Conservation (phyloP, 2,797 vertebrate genomes). For the Ambastaia sidthimunki region DNA sequence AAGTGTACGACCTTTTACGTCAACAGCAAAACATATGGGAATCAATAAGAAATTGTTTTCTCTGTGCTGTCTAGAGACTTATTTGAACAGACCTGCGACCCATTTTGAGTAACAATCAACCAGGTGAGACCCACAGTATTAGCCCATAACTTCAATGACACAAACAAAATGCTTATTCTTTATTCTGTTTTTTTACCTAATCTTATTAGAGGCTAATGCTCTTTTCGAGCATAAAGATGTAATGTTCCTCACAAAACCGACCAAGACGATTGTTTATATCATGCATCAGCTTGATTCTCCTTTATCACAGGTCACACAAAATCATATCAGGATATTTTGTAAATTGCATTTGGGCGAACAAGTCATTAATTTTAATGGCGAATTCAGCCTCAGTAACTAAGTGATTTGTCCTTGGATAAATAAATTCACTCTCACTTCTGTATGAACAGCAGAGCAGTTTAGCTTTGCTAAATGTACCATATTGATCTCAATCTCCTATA, state of each 20-base stretch:
- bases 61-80: not conserved
- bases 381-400: not conserved
- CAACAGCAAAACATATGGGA: not conserved
- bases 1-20: no score
- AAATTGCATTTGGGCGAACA: conserved; percentile 5
- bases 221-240: not conserved
- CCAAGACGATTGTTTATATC: not conserved
- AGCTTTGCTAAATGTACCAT: not conserved
- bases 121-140: not conserved
- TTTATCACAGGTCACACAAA: conserved; percentile 1
- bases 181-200: not conserved
- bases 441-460: not conserved
- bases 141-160: not conserved
- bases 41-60: not conserved
- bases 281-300: not conserved
- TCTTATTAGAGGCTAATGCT: not conserved
- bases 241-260: not conserved
- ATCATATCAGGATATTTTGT: conserved; percentile 4
- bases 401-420: not conserved
- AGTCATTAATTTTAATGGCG: conserved; percentile 6
- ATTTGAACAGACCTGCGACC: not conserved
- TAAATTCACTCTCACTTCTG: not conserved
- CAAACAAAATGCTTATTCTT: not conserved
- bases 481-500: conserved; percentile 1
- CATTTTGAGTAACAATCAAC: not conserved